phyloP scores from a whole-genome alignment of 2,797 vertebrate genomes.

The Clarias fuscus region DNA sequence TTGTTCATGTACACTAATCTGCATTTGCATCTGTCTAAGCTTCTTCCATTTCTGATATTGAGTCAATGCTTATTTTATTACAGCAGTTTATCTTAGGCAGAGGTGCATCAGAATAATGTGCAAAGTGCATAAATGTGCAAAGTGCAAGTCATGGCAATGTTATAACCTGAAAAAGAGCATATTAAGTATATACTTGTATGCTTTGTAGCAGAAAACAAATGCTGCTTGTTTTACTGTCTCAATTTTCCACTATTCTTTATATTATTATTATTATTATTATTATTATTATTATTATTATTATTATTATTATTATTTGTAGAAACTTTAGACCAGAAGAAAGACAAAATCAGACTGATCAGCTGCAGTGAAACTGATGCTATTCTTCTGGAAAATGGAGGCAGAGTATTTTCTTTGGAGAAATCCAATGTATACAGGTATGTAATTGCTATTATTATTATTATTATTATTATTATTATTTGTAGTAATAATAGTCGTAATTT shows the following conservation, averaged over 20 bases:
- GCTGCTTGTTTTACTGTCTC: background rate
- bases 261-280: too few species aligned
- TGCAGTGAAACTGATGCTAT: slow-evolving; percentile 3
- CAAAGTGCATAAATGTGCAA: background rate
- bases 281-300: background rate
- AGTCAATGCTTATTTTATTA: background rate
- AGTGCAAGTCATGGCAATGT: background rate
- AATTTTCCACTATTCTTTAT: background rate
- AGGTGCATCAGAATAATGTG: background rate
- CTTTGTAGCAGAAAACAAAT: background rate
- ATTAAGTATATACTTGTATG: too few species aligned
- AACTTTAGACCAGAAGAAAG: background rate
- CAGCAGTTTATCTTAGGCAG: background rate
- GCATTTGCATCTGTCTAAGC: too few species aligned
- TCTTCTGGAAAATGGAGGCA: slow-evolving; percentile 7
- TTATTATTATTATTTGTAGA: background rate
- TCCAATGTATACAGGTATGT: slow-evolving; percentile 8
- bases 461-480: background rate
- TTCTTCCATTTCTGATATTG: too few species aligned
- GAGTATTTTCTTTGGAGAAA: background rate
- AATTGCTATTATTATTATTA: slow-evolving; percentile 13
- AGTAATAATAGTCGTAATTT: background rate
- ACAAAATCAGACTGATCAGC: slow-evolving; percentile 18
- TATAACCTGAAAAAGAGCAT: background rate
- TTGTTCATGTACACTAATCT: too few species aligned